Conservation (phyloP, 2,113 vertebrate genomes). For the Hemicordylus capensis region DNA sequence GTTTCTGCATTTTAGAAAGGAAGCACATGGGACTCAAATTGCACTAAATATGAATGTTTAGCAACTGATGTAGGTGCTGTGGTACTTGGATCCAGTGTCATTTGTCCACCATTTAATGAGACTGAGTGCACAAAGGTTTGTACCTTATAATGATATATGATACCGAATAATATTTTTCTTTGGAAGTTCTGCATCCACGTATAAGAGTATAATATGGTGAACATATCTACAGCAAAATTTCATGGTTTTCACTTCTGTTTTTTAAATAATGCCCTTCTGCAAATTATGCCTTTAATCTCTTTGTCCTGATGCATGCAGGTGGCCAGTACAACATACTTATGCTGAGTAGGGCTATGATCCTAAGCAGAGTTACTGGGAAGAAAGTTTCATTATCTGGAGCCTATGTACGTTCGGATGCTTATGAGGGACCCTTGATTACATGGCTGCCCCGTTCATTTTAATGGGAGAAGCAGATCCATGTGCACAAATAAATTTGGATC, state of each 20-base stretch:
- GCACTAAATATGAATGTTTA: constrained; percentile 89
- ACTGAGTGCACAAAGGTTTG: constrained; percentile 96
- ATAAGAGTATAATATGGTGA: fast-evolving
- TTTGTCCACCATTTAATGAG: constrained; percentile 96
- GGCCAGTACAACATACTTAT: background rate
- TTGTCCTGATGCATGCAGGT: background rate
- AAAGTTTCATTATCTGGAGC: background rate
- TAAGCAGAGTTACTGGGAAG: background rate
- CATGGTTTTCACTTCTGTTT: background rate
- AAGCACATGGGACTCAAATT: constrained; percentile 92
- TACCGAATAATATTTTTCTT: constrained; percentile 12
- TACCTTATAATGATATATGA: constrained; percentile 52
- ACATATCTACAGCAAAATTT: background rate
- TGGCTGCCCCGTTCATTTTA: background rate
- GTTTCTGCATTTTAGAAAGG: constrained; percentile 79
- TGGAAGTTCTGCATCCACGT: background rate
- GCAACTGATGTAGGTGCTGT: constrained; percentile 85
- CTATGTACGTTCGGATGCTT: background rate
- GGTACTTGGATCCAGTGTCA: constrained; percentile 85
- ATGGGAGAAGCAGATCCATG: background rate
- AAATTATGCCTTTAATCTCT: background rate
- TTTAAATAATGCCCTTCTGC: background rate
- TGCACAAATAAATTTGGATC: background rate
- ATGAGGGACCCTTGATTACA: background rate
- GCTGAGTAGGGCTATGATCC: background rate